These are phyloP conservation scores for Tetragnatha montana DNA, from an alignment of 2,888 invertebrate genomes.

Conservation along the genomic window DNA sequence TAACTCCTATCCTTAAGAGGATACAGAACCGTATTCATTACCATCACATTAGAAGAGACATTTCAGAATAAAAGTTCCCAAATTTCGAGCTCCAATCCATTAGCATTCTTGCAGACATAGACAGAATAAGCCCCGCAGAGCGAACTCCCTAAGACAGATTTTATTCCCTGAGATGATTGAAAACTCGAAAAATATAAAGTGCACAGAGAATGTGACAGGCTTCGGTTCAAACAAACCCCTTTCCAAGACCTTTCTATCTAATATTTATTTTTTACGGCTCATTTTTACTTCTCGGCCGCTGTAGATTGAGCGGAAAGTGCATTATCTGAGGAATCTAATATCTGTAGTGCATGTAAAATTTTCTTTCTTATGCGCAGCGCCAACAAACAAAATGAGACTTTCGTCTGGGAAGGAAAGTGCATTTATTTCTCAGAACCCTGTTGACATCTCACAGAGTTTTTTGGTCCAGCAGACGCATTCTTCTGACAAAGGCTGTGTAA, in stretches of 20 bases:
- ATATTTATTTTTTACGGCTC: not conserved
- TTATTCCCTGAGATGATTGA: slow-evolving; percentile 14
- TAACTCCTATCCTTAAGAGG: not conserved
- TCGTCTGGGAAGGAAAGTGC: not conserved
- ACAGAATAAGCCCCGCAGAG: not conserved
- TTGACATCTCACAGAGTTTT: slow-evolving; percentile 22
- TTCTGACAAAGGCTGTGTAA: not conserved
- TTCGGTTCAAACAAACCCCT: slow-evolving; percentile 25
- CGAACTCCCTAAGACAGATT: not conserved
- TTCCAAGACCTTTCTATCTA: not conserved
- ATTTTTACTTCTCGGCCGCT: not conserved
- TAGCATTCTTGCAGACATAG: not conserved
- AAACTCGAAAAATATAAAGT: slow-evolving; percentile 32
- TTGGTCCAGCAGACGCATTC: not conserved
- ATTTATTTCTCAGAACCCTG: slow-evolving; percentile 12
- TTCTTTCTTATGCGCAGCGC: not conserved
- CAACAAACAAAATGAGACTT: slow-evolving; percentile 16
- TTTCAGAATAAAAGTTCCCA: not conserved
- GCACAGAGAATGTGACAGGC: slow-evolving; percentile 24
- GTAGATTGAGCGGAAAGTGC: slow-evolving; percentile 17
- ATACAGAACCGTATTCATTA: not conserved
- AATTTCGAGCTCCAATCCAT: not conserved
- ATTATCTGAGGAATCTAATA: slow-evolving; percentile 51
- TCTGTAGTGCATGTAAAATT: slow-evolving; percentile 32
- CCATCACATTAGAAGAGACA: not conserved